Evolutionary conservation across 2,888 invertebrate species (phyloP).

Genomic region (Apantesis nais): DNA sequence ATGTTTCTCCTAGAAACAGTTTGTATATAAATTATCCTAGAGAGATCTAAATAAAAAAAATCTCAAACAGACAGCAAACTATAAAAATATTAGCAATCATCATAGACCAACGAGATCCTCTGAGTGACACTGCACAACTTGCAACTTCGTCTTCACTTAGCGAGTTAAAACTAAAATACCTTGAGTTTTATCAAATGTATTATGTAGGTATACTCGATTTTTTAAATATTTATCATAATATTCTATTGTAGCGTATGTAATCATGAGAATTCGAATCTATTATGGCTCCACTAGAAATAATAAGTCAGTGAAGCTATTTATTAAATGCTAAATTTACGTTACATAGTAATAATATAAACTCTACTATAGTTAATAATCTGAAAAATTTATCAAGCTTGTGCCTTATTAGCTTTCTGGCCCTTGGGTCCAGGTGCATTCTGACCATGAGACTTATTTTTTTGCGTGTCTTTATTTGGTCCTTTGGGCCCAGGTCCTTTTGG

Average conservation of each 20-base stretch:
- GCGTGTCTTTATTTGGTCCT: constrained; percentile 37
- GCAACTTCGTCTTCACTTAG: neutral
- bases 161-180: neutral
- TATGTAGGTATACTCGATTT: neutral
- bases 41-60: no score
- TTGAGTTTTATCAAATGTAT: neutral
- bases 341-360: neutral
- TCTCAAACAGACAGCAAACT: neutral
- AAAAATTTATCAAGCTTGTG: neutral
- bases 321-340: neutral
- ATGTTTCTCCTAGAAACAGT: neutral
- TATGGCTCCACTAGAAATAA: constrained; percentile 27
- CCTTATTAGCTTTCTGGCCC: constrained; percentile 18
- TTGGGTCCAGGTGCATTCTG: constrained; percentile 38
- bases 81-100: neutral
- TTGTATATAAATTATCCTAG: no score
- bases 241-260: constrained; percentile 28
- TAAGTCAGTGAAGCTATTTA: constrained; percentile 35
- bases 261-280: constrained; percentile 38
- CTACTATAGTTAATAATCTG: neutral
- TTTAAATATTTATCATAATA: constrained; percentile 22
- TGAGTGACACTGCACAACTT: neutral
- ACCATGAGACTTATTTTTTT: constrained; percentile 19
- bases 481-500: constrained; percentile 51
- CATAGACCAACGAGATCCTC: neutral